Evolutionary conservation across 2,797 vertebrate genomes (phyloP).

Genomic region (Phylloscopus collybita): DNA sequence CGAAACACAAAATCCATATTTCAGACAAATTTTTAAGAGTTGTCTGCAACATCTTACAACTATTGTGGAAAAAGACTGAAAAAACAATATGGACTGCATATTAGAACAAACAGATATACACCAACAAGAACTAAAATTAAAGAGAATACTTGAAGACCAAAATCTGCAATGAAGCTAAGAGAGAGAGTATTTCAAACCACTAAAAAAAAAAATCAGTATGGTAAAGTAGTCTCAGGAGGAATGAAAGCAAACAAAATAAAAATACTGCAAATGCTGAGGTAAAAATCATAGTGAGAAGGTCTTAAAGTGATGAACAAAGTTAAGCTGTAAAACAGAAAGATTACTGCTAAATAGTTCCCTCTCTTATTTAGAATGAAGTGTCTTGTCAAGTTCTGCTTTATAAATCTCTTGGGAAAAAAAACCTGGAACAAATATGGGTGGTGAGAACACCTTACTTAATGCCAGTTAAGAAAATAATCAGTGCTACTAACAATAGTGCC

Average conservation of each 20-base stretch:
- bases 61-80: not conserved
- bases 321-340: not conserved
- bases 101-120: not conserved
- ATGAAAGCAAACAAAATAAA: not conserved
- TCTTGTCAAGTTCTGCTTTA: not conserved
- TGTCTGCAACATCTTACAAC: not conserved
- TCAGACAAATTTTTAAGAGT: conserved; percentile 31
- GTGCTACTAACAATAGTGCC: not conserved
- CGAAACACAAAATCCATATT: conserved; percentile 26
- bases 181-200: not conserved
- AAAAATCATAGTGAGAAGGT: not conserved
- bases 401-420: not conserved
- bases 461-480: conserved; percentile 25
- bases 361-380: not conserved
- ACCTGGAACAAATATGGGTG: not conserved
- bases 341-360: not conserved
- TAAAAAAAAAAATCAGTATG: not conserved
- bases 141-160: not conserved
- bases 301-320: not conserved
- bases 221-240: not conserved
- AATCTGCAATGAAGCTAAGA: not conserved
- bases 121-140: not conserved
- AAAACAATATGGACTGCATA: not conserved
- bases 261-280: not conserved
- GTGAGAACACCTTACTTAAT: not conserved